These are phyloP conservation scores for Andricus grossulariae DNA, from an alignment of 1,140 invertebrate species.

Conservation along the genomic window DNA sequence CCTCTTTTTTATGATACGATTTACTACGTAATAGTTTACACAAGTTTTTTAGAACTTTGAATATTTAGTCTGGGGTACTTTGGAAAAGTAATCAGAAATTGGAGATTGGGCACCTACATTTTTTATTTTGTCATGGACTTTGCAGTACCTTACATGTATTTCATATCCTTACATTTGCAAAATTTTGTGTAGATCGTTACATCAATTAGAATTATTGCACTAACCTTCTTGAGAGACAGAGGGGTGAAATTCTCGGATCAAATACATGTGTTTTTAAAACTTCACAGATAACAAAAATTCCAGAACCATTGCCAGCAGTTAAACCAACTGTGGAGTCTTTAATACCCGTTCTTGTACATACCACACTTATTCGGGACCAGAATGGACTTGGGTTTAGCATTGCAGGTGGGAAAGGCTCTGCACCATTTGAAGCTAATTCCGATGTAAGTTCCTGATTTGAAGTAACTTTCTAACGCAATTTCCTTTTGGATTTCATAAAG, in stretches of 20 bases:
- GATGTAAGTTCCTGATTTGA: slow-evolving; percentile 74
- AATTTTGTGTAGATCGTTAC: too few relatives aligned
- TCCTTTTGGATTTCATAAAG: background rate
- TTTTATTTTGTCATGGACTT: too few relatives aligned
- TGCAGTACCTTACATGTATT: too few relatives aligned
- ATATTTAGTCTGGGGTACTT: too few relatives aligned
- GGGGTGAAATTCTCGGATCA: too few relatives aligned
- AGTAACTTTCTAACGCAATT: slow-evolving; percentile 11
- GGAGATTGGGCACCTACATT: too few relatives aligned
- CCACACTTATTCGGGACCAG: slow-evolving; percentile 92
- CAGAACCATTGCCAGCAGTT: slow-evolving; percentile 65
- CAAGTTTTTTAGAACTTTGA: too few relatives aligned
- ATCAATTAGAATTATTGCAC: background rate
- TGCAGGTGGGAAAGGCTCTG: slow-evolving; percentile 93
- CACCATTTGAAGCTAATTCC: slow-evolving; percentile 84
- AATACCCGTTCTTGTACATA: slow-evolving; percentile 80
- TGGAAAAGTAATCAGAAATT: too few relatives aligned
- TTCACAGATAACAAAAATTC: slow-evolving; percentile 69
- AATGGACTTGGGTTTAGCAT: slow-evolving; percentile 96
- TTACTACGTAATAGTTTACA: too few relatives aligned
- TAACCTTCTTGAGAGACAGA: too few relatives aligned
- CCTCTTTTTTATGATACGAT: too few relatives aligned
- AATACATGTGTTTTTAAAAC: background rate
- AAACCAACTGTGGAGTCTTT: slow-evolving; percentile 64
- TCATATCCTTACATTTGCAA: too few relatives aligned